Base-by-base conservation (phyloP, 2,888 invertebrate species). In the Gari tellinella region DNA sequence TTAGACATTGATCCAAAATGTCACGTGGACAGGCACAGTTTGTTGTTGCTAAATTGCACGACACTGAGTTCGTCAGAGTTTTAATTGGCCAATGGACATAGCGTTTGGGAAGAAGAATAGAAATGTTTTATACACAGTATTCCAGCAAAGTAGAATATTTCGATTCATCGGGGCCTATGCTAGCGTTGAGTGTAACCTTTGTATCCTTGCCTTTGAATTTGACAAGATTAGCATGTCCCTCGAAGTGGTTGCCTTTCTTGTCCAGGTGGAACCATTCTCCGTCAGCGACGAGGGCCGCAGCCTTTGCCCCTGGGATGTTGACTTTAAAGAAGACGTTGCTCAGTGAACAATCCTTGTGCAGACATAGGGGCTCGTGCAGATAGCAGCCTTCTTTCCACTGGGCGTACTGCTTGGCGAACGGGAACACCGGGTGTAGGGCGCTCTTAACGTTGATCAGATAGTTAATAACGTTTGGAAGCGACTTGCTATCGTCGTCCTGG, bases 351-450 rank as follows among this genome's bases (percentile, higher is more conserved):
- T 90, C 89, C 21, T 86, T 80, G 69, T 82, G 76, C 3, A 87
- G 74, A 17, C 76, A 77, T 4, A 85, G 67, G 1, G 92, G 92
- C 57, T 86, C 88, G 60, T 81, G 79, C 40, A 92, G 83, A 76
- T 79, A 90, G 65, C 92, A 91, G 5, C 91, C 91, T 31, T 91
- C 91, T 72, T 91, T 91, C 92, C 92, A 92, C 68, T 91, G 91
- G 41, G 90, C 90, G 61, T 90, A 92, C 82, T 92, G 92, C 79
- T 91, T 90, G 21, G 92, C 91, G 86, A 86, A 92, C 25, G 90
- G 87, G 40, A 82, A 72, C 38, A 84, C 83, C 19, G 83, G 67
- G 52, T 85, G 83, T 23, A 80, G 75, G 7, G 84, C 80, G 17
- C 74, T 38, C 23, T 66, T 69, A 68, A 89, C 88, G 75, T 88